A percentile compares a stretch with the other conserved stretches of the same genome.
Evolutionary conservation across 2,113 vertebrate species (phyloP).

Genomic region (Benitochromis conjunctus): DNA sequence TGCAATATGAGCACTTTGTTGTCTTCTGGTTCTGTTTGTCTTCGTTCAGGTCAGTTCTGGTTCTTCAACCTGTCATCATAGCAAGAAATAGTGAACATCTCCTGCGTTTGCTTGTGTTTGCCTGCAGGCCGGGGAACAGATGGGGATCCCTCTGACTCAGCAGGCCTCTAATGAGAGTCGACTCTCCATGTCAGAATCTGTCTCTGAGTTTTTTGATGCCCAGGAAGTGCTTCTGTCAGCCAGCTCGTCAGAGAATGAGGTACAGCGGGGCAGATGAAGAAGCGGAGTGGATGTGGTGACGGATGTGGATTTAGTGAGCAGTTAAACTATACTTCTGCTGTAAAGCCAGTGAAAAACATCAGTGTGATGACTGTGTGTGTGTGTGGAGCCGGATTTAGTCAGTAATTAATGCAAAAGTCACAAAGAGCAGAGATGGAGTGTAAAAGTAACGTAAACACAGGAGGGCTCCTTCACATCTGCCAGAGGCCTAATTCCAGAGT

Average conservation of each 20-base stretch:
- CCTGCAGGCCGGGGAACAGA: slow-evolving; percentile 83
- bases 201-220: slow-evolving; percentile 98
- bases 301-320: background rate
- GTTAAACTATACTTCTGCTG: background rate
- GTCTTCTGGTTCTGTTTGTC: background rate
- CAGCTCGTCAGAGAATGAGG: slow-evolving; percentile 98
- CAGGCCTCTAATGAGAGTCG: slow-evolving; percentile 96
- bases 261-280: slow-evolving; percentile 34
- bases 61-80: slow-evolving; percentile 10
- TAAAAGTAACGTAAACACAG: background rate
- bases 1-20: background rate
- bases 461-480: background rate
- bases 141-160: slow-evolving; percentile 91
- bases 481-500: background rate
- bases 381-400: slow-evolving; percentile 14
- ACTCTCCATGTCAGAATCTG: slow-evolving; percentile 98
- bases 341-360: slow-evolving; percentile 20
- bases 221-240: slow-evolving; percentile 98
- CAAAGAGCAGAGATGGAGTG: background rate
- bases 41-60: background rate
- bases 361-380: background rate
- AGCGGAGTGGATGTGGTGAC: background rate
- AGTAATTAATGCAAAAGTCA: slow-evolving; percentile 26
- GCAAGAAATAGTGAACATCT: slow-evolving; percentile 2
- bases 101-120: slow-evolving; percentile 33